Percentiles rank a stretch among this genome's conserved stretches.
phyloP scores from a whole-genome alignment of 2,888 invertebrate species.

The Nowickia ferox region DNA sequence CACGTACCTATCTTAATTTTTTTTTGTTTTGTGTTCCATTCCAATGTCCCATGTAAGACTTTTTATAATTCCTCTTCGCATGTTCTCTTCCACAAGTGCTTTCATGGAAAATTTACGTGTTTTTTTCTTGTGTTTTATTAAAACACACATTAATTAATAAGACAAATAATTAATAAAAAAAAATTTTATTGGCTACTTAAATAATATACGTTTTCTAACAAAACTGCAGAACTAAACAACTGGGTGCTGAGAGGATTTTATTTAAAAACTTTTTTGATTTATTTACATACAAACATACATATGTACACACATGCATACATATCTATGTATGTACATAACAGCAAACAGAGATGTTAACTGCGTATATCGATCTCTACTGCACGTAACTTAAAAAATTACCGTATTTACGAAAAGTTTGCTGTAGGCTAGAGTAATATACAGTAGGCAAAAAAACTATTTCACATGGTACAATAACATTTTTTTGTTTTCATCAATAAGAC shows the following conservation, averaged over 20 bases:
- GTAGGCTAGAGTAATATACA: too few species aligned
- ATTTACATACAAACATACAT: background rate
- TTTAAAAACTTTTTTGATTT: too few species aligned
- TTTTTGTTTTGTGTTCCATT: constrained; percentile 20
- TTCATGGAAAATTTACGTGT: constrained; percentile 11
- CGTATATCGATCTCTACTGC: too few species aligned
- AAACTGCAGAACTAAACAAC: too few species aligned
- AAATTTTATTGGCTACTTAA: background rate
- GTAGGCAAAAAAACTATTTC: too few species aligned
- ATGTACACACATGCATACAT: background rate
- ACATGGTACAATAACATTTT: too few species aligned
- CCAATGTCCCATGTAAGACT: constrained; percentile 13
- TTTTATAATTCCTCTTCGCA: background rate
- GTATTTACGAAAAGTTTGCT: too few species aligned
- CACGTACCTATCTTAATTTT: background rate
- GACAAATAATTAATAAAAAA: background rate
- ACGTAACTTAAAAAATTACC: too few species aligned
- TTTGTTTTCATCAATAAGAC: too few species aligned
- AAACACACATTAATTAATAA: constrained; percentile 4
- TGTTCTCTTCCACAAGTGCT: background rate
- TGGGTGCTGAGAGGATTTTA: too few species aligned
- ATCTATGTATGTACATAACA: background rate
- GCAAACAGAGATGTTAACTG: background rate
- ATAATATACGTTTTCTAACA: background rate
- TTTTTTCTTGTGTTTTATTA: background rate